phyloP scores from a whole-genome alignment of 2,113 vertebrate genomes.

The Gulo gulo region DNA sequence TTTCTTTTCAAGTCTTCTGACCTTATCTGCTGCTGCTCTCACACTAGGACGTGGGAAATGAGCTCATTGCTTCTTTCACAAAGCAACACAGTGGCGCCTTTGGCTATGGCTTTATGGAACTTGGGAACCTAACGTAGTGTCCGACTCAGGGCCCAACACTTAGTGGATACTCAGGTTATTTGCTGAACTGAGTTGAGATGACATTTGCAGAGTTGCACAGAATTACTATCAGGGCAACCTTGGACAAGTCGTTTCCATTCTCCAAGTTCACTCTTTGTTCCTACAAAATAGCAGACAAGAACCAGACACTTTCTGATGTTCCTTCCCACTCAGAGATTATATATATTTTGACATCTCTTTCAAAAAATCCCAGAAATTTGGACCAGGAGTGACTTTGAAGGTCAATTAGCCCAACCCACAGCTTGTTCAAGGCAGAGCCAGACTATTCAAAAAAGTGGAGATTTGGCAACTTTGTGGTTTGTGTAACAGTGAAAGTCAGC shows the following conservation, averaged over 20 bases:
- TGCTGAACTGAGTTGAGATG: conserved; percentile 6
- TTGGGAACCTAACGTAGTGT: neutral
- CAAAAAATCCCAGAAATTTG: conserved; percentile 55
- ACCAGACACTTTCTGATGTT: conserved; percentile 28
- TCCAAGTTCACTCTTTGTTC: neutral
- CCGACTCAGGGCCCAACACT: neutral
- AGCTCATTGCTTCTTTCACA: neutral
- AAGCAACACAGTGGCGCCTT: neutral
- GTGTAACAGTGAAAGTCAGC: conserved; percentile 63
- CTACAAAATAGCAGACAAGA: conserved; percentile 29
- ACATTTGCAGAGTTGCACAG: neutral
- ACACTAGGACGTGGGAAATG: neutral
- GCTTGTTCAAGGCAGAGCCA: conserved; percentile 49
- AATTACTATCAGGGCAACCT: neutral
- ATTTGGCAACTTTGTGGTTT: conserved; percentile 66
- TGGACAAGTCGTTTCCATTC: conserved; percentile 28
- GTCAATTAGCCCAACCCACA: conserved; percentile 63
- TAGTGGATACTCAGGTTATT: neutral
- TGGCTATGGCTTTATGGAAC: neutral
- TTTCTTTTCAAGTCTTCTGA: neutral
- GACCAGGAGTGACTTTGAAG: conserved; percentile 50
- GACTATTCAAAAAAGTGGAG: conserved; percentile 65
- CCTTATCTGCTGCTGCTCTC: neutral
- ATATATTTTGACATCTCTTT: conserved; percentile 47
- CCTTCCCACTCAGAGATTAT: conserved; percentile 54